Evolutionary conservation across 2,888 invertebrate species (phyloP).

Genomic region (Pardosa pseudoannulata): DNA sequence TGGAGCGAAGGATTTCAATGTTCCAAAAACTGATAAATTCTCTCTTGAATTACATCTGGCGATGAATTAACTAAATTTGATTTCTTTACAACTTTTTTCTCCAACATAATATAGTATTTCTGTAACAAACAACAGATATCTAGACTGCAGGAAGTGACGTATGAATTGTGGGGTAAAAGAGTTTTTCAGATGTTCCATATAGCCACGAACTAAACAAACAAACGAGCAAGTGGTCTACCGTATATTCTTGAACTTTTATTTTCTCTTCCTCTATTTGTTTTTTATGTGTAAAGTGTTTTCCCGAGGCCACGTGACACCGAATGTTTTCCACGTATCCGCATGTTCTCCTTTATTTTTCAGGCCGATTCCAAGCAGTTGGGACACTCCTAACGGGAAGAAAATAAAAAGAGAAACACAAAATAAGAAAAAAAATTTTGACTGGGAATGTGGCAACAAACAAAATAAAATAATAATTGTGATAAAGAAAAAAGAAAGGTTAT

Average conservation of each 20-base stretch:
- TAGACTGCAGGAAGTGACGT: no score
- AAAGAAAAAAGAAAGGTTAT: background rate
- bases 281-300: background rate
- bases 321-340: constrained; percentile 34
- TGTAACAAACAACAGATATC: no score
- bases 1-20: no score
- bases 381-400: constrained; percentile 65
- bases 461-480: no score
- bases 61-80: no score
- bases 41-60: no score
- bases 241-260: background rate
- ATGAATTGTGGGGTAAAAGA: background rate
- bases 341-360: constrained; percentile 45
- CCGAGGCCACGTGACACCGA: background rate
- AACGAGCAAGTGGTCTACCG: background rate
- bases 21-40: no score
- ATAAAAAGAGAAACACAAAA: constrained; percentile 62
- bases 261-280: background rate
- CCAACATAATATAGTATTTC: no score
- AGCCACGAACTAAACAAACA: background rate
- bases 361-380: constrained; percentile 57
- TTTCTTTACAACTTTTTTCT: no score
- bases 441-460: background rate
- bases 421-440: constrained; percentile 21
- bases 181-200: background rate